Percentiles rank a stretch among this genome's conserved stretches.
These are phyloP conservation scores for Protophormia terraenovae DNA, from an alignment of 2,888 invertebrate genomes.

Conservation along the genomic window DNA sequence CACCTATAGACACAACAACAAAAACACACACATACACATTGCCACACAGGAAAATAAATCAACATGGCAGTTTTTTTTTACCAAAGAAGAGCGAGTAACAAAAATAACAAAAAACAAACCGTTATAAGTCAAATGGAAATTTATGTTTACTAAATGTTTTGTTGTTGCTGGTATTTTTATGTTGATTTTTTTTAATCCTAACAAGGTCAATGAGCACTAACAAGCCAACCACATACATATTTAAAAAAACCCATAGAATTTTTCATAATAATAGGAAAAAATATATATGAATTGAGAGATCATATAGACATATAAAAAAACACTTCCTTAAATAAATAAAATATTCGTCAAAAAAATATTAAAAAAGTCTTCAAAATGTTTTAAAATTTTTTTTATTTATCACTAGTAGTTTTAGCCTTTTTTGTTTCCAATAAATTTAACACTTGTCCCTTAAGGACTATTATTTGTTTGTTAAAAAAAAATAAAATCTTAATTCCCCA, in stretches of 20 bases:
- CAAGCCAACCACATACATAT: slow-evolving; percentile 40
- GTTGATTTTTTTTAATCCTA: slow-evolving; percentile 6
- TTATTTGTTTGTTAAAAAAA: neutral
- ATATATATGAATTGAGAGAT: neutral
- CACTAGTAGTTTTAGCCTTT: neutral
- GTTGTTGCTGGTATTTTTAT: neutral
- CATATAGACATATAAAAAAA: neutral
- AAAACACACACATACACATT: neutral
- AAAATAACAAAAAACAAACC: neutral
- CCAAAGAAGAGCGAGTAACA: slow-evolving; percentile 2
- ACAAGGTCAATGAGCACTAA: slow-evolving; percentile 66
- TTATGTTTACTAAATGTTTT: slow-evolving; percentile 34
- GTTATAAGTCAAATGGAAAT: slow-evolving; percentile 49
- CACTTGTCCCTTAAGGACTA: neutral
- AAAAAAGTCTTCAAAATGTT: no score
- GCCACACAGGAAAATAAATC: neutral
- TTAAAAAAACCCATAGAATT: neutral
- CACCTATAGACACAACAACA: neutral
- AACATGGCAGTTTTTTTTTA: slow-evolving; percentile 4
- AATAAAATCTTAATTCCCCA: neutral
- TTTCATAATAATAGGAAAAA: neutral
- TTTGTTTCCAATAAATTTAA: neutral
- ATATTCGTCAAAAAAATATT: neutral
- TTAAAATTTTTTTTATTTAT: neutral
- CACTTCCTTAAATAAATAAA: neutral